Evolutionary conservation across 1,140 invertebrate species (phyloP).

Genomic region (Ericerus pela): DNA sequence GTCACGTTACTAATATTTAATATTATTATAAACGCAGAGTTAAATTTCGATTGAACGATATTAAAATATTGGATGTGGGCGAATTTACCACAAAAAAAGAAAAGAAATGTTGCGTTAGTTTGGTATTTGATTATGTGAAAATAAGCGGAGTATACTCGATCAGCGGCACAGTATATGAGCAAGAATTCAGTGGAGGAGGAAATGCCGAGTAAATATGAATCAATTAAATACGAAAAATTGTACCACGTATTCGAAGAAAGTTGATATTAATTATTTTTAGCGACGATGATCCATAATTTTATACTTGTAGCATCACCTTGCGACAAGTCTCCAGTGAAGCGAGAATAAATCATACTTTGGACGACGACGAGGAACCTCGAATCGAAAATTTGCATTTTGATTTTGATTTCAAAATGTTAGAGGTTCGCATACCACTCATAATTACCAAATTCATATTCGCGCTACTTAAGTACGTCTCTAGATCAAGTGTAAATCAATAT

Average conservation of each 20-base stretch:
- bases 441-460: too few relatives aligned
- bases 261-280: background rate
- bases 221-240: too few relatives aligned
- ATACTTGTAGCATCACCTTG: background rate
- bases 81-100: conserved; percentile 2
- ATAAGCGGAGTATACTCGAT: background rate
- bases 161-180: background rate
- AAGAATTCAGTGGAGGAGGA: background rate
- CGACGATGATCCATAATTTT: background rate
- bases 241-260: background rate
- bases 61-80: background rate
- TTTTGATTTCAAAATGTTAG: conserved; percentile 6
- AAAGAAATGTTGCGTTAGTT: background rate
- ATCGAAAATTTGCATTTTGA: background rate
- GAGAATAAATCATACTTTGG: background rate
- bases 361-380: background rate
- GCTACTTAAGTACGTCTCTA: background rate
- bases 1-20: background rate
- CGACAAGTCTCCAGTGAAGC: background rate
- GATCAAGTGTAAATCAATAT: background rate
- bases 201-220: background rate
- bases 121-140: background rate
- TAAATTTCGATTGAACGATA: background rate
- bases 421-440: background rate
- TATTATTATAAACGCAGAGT: background rate